phyloP scores from a whole-genome alignment of 2,113 vertebrate genomes.

The Platysternon megacephalum region DNA sequence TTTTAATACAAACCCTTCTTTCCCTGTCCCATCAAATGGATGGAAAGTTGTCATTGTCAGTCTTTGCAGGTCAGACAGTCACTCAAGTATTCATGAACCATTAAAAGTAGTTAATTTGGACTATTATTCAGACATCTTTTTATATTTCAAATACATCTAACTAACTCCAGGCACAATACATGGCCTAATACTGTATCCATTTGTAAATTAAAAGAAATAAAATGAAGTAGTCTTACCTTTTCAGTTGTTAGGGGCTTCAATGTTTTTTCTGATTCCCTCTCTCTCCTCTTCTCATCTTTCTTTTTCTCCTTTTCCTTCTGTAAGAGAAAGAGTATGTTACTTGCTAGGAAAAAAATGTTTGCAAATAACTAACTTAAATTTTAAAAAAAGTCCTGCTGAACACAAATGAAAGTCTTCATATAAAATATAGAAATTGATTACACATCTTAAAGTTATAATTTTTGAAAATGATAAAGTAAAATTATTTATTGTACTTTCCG shows the following conservation, averaged over 20 bases:
- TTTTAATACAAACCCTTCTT: background rate
- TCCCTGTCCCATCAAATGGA: background rate
- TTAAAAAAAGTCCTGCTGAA: background rate
- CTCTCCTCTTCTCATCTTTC: conserved; percentile 89
- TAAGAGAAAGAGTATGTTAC: conserved; percentile 31
- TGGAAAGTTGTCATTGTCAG: rapidly evolving
- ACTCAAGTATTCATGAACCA: background rate
- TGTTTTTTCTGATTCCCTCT: conserved; percentile 87
- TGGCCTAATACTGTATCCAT: background rate
- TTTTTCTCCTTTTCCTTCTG: conserved; percentile 92
- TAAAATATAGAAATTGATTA: background rate
- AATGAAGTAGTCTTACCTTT: conserved; percentile 74
- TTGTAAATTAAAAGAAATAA: background rate
- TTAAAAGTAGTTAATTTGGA: background rate
- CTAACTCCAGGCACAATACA: background rate
- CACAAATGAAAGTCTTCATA: background rate
- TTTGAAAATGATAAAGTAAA: background rate
- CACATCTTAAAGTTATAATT: background rate
- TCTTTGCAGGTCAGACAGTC: background rate
- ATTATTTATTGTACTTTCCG: background rate
- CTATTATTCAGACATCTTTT: background rate
- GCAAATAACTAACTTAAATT: background rate
- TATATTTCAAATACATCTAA: background rate
- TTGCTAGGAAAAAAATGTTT: background rate
- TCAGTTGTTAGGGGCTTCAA: conserved; percentile 77